phyloP scores from a whole-genome alignment of 2,888 invertebrate species.

The Acronicta alni region DNA sequence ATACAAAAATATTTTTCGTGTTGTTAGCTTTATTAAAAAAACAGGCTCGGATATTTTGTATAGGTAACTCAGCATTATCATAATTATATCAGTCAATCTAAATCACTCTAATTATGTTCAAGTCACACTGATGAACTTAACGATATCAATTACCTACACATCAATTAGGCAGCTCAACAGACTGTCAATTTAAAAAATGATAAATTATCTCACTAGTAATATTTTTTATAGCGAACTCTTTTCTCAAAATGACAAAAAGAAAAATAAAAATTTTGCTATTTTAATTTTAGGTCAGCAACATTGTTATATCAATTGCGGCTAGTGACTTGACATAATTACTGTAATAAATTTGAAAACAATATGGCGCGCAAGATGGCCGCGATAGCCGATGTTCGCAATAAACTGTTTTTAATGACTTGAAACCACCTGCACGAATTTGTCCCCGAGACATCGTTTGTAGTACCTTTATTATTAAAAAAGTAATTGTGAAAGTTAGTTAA shows the following conservation, averaged over 20 bases:
- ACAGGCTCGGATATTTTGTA: too few relatives aligned
- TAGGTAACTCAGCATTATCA: neutral
- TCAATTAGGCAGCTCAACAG: conserved; percentile 20
- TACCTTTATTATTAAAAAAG: conserved; percentile 44
- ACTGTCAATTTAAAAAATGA: conserved; percentile 22
- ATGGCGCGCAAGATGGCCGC: conserved; percentile 76
- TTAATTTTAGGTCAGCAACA: conserved; percentile 33
- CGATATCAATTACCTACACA: conserved; percentile 10
- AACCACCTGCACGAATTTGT: conserved; percentile 77
- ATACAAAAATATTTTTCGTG: too few relatives aligned
- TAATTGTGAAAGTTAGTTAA: conserved; percentile 30
- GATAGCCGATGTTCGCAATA: conserved; percentile 76
- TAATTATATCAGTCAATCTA: neutral
- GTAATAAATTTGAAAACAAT: conserved; percentile 83
- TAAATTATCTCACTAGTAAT: conserved; percentile 5
- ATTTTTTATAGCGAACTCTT: neutral
- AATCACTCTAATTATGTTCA: conserved; percentile 14
- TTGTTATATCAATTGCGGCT: conserved; percentile 62
- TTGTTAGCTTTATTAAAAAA: too few relatives aligned
- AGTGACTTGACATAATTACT: conserved; percentile 76
- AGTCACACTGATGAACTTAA: conserved; percentile 18
- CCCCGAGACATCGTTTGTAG: conserved; percentile 52
- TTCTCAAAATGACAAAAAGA: conserved; percentile 25
- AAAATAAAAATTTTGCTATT: conserved; percentile 10
- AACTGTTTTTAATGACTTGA: conserved; percentile 76